These are phyloP conservation scores for Pseudomyrmex flavicornis DNA, from an alignment of 1,140 invertebrate genomes.

Conservation along the genomic window DNA sequence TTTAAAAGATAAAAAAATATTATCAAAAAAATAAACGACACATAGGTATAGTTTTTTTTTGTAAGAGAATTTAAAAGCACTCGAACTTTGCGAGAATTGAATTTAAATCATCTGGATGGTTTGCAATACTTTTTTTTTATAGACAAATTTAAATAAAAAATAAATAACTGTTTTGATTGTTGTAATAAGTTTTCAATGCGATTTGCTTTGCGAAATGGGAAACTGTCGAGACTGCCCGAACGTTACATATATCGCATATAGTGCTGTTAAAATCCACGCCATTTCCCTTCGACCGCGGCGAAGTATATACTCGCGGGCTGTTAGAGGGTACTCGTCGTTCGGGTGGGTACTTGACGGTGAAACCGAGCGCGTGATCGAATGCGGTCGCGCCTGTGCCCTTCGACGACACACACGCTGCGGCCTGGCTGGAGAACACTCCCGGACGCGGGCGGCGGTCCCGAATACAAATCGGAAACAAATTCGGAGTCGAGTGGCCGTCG, in stretches of 20 bases:
- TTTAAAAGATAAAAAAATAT: not conserved
- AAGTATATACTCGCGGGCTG: slow-evolving; percentile 67
- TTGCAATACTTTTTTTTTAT: not conserved
- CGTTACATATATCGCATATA: not conserved
- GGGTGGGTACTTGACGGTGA: slow-evolving; percentile 70
- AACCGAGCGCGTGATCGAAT: slow-evolving; percentile 71
- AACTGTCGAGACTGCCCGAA: not conserved
- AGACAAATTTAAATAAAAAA: not conserved
- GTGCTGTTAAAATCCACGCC: slow-evolving; percentile 10
- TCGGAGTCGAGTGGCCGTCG: slow-evolving; percentile 53
- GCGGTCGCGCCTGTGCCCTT: slow-evolving; percentile 43
- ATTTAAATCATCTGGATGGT: not conserved
- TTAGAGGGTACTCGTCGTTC: slow-evolving; percentile 64
- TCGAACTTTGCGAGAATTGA: not conserved
- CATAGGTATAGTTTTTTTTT: too few relatives aligned
- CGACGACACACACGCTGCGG: slow-evolving; percentile 53
- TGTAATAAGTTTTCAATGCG: not conserved
- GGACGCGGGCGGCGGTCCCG: slow-evolving; percentile 15
- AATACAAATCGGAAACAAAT: slow-evolving; percentile 76
- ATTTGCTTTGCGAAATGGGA: not conserved
- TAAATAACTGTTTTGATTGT: not conserved
- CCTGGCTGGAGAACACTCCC: slow-evolving; percentile 53
- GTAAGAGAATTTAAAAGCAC: not conserved
- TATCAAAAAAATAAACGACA: not conserved
- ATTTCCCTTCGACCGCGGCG: slow-evolving; percentile 31